Percentiles rank a stretch among this genome's conserved stretches.
These are phyloP conservation scores for Anser cygnoides DNA, from an alignment of 2,113 vertebrate genomes.

Conservation along the genomic window DNA sequence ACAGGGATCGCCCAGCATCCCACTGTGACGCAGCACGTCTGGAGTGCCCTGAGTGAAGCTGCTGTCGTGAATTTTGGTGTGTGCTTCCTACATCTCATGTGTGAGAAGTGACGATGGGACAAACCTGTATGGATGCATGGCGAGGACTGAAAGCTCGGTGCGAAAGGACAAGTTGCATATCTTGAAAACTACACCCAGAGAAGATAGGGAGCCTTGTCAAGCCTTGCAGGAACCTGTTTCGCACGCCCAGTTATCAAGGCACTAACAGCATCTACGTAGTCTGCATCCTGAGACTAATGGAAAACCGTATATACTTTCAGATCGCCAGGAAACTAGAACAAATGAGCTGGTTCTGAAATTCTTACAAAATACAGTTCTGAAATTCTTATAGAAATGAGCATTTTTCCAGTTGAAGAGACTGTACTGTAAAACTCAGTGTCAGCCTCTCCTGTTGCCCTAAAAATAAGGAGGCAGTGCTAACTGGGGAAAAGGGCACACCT, in stretches of 20 bases:
- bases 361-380: not conserved
- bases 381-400: not conserved
- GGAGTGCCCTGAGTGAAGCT: not conserved
- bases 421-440: not conserved
- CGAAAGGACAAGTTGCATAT: not conserved
- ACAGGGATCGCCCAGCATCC: not conserved
- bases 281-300: not conserved
- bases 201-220: not conserved
- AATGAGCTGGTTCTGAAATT: not conserved
- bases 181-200: not conserved
- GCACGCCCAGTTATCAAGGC: not conserved
- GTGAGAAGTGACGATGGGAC: not conserved
- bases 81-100: not conserved
- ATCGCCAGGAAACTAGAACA: not conserved
- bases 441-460: not conserved
- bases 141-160: not conserved
- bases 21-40: not conserved
- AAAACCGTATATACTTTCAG: not conserved
- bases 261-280: not conserved
- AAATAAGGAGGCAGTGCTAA: not conserved
- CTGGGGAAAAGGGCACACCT: slow-evolving; percentile 4
- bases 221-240: not conserved
- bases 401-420: not conserved
- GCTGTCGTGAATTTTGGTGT: not conserved
- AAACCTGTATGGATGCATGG: not conserved